Evolutionary conservation across 1,140 invertebrate species (phyloP).

Genomic region (Drosophila punjabiensis): DNA sequence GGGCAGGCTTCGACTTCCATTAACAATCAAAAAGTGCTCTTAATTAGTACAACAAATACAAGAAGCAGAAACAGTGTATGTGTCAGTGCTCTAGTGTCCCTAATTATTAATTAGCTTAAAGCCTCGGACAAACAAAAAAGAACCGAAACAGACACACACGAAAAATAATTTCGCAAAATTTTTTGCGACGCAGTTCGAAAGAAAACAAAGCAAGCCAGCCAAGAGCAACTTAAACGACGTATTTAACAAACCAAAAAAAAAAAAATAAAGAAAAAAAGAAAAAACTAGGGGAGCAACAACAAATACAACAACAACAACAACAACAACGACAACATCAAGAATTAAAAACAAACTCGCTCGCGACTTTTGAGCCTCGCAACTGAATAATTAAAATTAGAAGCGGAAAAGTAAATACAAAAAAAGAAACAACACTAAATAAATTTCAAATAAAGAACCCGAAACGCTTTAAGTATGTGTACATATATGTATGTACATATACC

Average conservation of each 20-base stretch:
- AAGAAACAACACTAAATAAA: slow-evolving; percentile 53
- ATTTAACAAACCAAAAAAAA: slow-evolving; percentile 47
- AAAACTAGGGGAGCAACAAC: slow-evolving; percentile 41
- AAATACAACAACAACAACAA: slow-evolving; percentile 38
- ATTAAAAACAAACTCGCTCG: slow-evolving; percentile 69
- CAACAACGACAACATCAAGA: slow-evolving; percentile 38
- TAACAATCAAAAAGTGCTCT: slow-evolving; percentile 1
- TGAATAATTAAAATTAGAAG: slow-evolving; percentile 84
- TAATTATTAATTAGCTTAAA: slow-evolving; percentile 73
- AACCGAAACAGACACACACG: slow-evolving; percentile 31
- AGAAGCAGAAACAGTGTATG: slow-evolving; percentile 19
- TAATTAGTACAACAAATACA: slow-evolving; percentile 11
- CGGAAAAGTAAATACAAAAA: slow-evolving; percentile 78
- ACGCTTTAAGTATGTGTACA: slow-evolving; percentile 47
- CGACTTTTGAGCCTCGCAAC: slow-evolving; percentile 81
- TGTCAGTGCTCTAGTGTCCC: slow-evolving; percentile 26
- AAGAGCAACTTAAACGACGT: slow-evolving; percentile 66
- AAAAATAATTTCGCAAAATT: slow-evolving; percentile 61
- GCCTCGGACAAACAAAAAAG: slow-evolving; percentile 43
- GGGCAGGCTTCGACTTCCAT: background rate
- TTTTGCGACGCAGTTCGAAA: slow-evolving; percentile 76
- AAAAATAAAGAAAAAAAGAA: slow-evolving; percentile 2
- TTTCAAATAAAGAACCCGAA: slow-evolving; percentile 66
- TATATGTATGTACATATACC: slow-evolving; percentile 21
- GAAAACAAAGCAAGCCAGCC: slow-evolving; percentile 46